Percentiles rank a stretch among this genome's conserved stretches.
These are phyloP conservation scores for Crocuta crocuta DNA, from an alignment of 2,113 vertebrate genomes.

Conservation along the genomic window DNA sequence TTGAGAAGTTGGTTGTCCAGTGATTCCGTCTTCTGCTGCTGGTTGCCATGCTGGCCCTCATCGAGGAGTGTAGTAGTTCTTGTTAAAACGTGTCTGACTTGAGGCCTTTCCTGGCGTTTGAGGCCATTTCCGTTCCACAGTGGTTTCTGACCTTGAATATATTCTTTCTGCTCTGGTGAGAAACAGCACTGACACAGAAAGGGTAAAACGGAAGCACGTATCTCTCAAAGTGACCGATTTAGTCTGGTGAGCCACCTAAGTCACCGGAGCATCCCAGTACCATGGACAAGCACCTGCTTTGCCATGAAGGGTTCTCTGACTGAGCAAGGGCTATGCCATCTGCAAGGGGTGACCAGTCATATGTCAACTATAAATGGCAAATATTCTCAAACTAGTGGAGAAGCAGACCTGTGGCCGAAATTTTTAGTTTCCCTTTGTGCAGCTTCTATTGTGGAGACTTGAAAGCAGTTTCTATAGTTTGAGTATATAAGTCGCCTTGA, in stretches of 20 bases:
- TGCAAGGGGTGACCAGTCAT: not conserved
- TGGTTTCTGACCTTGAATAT: not conserved
- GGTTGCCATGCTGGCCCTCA: not conserved
- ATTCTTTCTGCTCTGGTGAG: slow-evolving; percentile 24
- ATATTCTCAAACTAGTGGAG: not conserved
- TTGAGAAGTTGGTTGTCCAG: not conserved
- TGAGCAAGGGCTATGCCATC: not conserved
- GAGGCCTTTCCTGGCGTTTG: not conserved
- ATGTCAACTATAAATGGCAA: not conserved
- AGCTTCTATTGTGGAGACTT: not conserved
- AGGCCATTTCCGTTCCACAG: not conserved
- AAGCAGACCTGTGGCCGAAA: not conserved
- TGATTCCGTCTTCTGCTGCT: not conserved
- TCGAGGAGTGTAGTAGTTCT: not conserved
- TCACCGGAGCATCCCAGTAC: not conserved
- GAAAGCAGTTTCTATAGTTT: not conserved
- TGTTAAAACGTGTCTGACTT: not conserved
- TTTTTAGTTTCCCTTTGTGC: slow-evolving; percentile 8
- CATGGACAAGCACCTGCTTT: not conserved
- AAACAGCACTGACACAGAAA: not conserved
- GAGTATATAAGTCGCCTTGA: not conserved
- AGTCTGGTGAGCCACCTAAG: not conserved
- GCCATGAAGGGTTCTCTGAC: not conserved
- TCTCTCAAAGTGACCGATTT: not conserved
- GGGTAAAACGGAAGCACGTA: not conserved